Evolutionary conservation across 2,797 vertebrate genomes (phyloP).

Genomic region (Huso huso): DNA sequence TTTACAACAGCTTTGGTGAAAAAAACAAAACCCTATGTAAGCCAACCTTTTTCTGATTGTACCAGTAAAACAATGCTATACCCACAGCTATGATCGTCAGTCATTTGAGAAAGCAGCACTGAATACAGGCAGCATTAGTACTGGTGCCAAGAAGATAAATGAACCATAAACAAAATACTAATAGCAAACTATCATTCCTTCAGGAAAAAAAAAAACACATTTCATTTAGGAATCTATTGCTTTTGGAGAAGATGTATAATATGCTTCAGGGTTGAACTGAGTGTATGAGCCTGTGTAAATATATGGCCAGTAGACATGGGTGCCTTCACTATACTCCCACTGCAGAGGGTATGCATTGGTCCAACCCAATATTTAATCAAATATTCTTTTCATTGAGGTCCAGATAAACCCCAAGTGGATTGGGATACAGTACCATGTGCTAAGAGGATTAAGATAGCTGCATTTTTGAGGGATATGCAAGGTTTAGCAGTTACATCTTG

Average conservation of each 20-base stretch:
- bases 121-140: slow-evolving; percentile 6
- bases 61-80: slow-evolving; percentile 1
- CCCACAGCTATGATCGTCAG: slow-evolving; percentile 9
- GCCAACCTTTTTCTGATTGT: background rate
- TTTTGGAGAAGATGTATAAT: slow-evolving; percentile 8
- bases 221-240: slow-evolving; percentile 10
- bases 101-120: slow-evolving; percentile 13
- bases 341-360: too few species aligned
- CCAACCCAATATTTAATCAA: too few species aligned
- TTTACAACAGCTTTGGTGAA: too few species aligned
- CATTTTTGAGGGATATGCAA: too few species aligned
- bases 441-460: too few species aligned
- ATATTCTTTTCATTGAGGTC: too few species aligned
- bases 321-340: too few species aligned
- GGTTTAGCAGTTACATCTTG: too few species aligned
- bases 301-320: background rate
- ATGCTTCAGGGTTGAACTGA: slow-evolving; percentile 14
- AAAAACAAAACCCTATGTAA: too few species aligned
- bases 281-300: slow-evolving; percentile 6
- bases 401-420: too few species aligned
- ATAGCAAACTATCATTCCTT: background rate
- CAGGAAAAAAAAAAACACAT: background rate
- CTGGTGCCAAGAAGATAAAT: slow-evolving; percentile 14
- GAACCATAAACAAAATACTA: slow-evolving; percentile 10
- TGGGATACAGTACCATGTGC: too few species aligned